Percentiles rank a stretch among this genome's conserved stretches.
Evolutionary conservation across 2,113 vertebrate species (phyloP).

Genomic region (Gymnocephalus cernua): DNA sequence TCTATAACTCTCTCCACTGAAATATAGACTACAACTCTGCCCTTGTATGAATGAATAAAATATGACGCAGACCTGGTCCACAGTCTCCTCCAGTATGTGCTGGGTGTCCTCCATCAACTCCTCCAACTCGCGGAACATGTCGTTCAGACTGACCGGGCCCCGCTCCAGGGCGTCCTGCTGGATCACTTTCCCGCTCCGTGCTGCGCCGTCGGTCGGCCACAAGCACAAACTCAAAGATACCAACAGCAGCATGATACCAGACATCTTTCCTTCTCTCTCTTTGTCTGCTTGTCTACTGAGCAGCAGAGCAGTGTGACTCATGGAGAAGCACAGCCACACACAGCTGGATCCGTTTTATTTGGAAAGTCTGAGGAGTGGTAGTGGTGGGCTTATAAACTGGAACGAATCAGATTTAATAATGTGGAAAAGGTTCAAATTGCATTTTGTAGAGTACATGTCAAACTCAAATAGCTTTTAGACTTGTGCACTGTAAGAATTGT

Average conservation of each 20-base stretch:
- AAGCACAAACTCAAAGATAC: conserved; percentile 51
- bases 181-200: conserved; percentile 13
- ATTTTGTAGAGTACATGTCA: not conserved
- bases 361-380: conserved; percentile 68
- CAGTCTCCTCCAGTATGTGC: conserved; percentile 91
- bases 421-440: conserved; percentile 12
- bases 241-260: conserved; percentile 44
- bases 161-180: conserved; percentile 70
- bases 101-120: conserved; percentile 94
- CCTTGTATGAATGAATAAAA: conserved; percentile 25
- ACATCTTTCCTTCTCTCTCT: conserved; percentile 55
- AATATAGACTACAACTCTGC: not conserved
- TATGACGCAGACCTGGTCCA: conserved; percentile 89
- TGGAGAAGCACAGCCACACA: conserved; percentile 43
- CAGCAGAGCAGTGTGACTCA: conserved; percentile 50
- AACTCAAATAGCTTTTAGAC: not conserved
- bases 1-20: not conserved
- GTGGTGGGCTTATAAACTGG: conserved; percentile 3
- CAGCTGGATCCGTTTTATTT: conserved; percentile 76
- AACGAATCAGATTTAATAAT: conserved; percentile 29
- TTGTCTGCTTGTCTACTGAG: not conserved
- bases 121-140: conserved; percentile 94
- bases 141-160: conserved; percentile 87
- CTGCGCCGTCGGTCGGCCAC: conserved; percentile 23
- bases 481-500: not conserved